Conservation (phyloP, 2,113 vertebrate genomes). For the Gobio gobio region DNA sequence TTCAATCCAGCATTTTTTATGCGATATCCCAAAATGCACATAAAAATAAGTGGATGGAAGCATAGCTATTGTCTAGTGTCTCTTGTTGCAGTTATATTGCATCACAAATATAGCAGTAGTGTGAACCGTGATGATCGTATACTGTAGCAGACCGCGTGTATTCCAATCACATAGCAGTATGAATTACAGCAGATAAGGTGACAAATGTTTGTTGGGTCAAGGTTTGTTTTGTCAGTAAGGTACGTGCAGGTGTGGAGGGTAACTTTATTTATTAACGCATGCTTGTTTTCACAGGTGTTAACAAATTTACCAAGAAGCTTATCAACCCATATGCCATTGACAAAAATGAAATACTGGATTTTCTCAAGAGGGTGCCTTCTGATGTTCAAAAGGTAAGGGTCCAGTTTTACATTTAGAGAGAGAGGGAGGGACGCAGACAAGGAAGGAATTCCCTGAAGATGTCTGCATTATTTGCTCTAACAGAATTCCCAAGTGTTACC, state of each 20-base stretch:
- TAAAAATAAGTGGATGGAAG: too few species aligned
- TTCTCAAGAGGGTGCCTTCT: slow-evolving; percentile 96
- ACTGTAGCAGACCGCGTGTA: neutral
- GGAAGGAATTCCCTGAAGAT: slow-evolving; percentile 72
- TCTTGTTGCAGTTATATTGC: neutral
- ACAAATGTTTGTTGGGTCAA: slow-evolving; percentile 20
- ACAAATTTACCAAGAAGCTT: slow-evolving; percentile 98
- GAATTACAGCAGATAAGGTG: neutral
- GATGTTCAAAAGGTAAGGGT: slow-evolving; percentile 96
- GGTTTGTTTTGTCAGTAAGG: slow-evolving; percentile 34
- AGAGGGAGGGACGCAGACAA: slow-evolving; percentile 8
- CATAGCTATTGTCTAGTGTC: too few species aligned
- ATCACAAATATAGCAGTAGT: neutral
- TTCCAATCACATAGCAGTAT: neutral
- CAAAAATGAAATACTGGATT: slow-evolving; percentile 93
- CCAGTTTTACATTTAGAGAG: slow-evolving; percentile 65
- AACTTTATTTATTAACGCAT: slow-evolving; percentile 68
- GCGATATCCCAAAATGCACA: too few species aligned
- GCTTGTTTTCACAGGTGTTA: slow-evolving; percentile 84
- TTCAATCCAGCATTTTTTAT: too few species aligned
- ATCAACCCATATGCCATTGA: slow-evolving; percentile 91
- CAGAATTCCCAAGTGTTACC: slow-evolving; percentile 74
- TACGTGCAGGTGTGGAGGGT: slow-evolving; percentile 46
- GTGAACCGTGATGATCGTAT: neutral
- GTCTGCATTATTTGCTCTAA: slow-evolving; percentile 73